phyloP scores from a whole-genome alignment of 2,113 vertebrate genomes.

The Scomber scombrus region DNA sequence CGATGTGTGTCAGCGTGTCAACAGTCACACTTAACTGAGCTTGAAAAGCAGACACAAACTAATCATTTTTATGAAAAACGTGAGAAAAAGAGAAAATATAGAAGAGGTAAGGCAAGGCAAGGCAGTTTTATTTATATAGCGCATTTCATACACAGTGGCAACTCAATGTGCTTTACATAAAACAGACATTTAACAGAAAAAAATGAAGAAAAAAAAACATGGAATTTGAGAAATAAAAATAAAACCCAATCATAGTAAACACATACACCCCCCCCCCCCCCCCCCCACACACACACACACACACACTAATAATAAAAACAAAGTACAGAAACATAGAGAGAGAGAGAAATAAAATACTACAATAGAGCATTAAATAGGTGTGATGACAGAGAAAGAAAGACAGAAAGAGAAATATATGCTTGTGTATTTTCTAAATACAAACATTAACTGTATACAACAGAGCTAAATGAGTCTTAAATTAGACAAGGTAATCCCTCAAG shows the following conservation, averaged over 20 bases:
- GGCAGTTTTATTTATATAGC: no score
- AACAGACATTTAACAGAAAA: no score
- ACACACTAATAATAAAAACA: no score
- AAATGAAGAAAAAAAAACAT: background rate
- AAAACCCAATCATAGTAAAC: no score
- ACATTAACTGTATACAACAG: background rate
- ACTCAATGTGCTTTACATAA: no score
- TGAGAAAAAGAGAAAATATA: background rate
- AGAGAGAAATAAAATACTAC: background rate
- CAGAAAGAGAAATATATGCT: background rate
- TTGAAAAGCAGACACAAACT: slow-evolving; percentile 3
- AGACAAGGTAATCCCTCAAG: slow-evolving; percentile 37
- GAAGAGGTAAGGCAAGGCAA: no score
- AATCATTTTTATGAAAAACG: slow-evolving; percentile 5
- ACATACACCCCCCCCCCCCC: no score
- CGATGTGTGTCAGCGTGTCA: slow-evolving; percentile 38
- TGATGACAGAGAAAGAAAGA: background rate
- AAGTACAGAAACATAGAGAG: no score
- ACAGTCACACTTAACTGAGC: slow-evolving; percentile 3
- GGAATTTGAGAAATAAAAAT: no score
- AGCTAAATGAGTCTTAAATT: slow-evolving; percentile 8
- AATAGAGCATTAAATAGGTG: no score
- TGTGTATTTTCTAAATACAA: slow-evolving; percentile 13
- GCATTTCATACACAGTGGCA: no score
- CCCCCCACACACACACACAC: no score